A percentile compares a stretch with the other conserved stretches of the same genome.
These are phyloP conservation scores for Pantherophis guttatus DNA, from an alignment of 2,113 vertebrate genomes.

Conservation along the genomic window DNA sequence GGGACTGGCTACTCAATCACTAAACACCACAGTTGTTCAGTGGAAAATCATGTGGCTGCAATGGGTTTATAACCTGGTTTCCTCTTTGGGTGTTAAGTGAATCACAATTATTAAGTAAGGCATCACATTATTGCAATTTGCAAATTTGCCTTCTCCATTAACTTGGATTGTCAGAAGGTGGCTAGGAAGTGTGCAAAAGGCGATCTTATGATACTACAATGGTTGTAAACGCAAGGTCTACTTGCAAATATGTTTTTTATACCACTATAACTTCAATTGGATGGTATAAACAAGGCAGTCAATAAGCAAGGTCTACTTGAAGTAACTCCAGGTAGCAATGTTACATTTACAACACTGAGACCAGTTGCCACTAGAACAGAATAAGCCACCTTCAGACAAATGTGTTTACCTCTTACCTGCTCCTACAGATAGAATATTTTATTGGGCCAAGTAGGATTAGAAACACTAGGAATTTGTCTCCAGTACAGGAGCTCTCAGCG, in stretches of 20 bases:
- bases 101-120: not conserved
- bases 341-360: not conserved
- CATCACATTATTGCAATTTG: not conserved
- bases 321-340: not conserved
- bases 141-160: not conserved
- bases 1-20: not conserved
- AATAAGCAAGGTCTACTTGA: no score
- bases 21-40: not conserved
- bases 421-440: not conserved
- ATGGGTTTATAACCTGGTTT: not conserved
- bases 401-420: no score
- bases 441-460: not conserved
- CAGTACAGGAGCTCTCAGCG: not conserved
- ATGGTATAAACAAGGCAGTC: no score
- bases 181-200: not conserved
- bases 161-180: not conserved
- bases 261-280: no score
- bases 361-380: no score
- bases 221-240: no score
- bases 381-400: no score
- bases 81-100: not conserved
- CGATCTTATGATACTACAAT: no score
- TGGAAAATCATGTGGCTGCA: not conserved
- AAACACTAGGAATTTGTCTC: not conserved
- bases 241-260: no score